Conservation (phyloP, 2,113 vertebrate species). For the Myodes glareolus region DNA sequence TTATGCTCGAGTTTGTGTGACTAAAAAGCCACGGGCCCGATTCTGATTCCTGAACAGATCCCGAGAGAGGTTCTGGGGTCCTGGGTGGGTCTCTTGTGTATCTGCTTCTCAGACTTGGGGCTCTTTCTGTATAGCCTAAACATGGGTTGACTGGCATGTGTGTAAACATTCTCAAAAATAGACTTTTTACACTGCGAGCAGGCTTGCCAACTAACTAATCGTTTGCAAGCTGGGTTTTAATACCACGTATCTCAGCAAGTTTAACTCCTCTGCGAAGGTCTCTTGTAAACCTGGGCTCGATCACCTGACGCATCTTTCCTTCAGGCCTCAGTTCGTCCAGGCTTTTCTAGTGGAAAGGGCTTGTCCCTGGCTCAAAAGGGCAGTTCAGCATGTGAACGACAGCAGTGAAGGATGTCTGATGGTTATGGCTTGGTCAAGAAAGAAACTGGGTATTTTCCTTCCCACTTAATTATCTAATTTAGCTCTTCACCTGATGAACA, state of each 20-base stretch:
- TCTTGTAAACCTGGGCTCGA: not conserved
- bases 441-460: not conserved
- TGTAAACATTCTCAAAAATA: not conserved
- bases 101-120: not conserved
- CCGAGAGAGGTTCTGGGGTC: not conserved
- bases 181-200: not conserved
- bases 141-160: not conserved
- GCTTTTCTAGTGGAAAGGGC: not conserved
- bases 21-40: not conserved
- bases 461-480: slow-evolving; percentile 34
- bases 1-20: not conserved
- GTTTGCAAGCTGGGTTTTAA: not conserved
- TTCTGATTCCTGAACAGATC: not conserved
- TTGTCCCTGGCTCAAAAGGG: not conserved
- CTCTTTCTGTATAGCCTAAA: not conserved
- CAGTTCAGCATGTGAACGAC: not conserved
- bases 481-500: not conserved
- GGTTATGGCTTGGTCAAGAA: not conserved
- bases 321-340: not conserved
- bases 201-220: not conserved
- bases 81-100: not conserved
- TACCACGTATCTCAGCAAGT: not conserved
- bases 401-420: not conserved
- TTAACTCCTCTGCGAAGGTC: not conserved
- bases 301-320: not conserved